A percentile compares a stretch with the other conserved stretches of the same genome.
These are phyloP conservation scores for Xyrauchen texanus DNA, from an alignment of 2,113 vertebrate genomes.

Conservation along the genomic window DNA sequence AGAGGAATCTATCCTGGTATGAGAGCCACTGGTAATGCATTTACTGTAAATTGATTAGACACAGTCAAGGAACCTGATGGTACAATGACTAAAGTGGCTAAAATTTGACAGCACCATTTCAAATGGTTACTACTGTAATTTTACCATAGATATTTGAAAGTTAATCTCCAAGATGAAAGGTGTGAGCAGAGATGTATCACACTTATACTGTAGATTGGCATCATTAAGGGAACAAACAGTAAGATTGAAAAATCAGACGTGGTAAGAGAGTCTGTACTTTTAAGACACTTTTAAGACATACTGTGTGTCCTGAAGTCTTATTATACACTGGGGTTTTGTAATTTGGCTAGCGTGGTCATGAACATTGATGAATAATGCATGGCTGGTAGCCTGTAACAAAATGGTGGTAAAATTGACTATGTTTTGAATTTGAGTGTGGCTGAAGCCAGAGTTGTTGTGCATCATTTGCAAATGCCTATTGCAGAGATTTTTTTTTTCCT, in stretches of 20 bases:
- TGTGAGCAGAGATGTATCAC: background rate
- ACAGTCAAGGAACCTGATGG: constrained; percentile 21
- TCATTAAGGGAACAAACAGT: constrained; percentile 13
- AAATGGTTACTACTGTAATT: constrained; percentile 1
- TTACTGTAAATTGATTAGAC: constrained; percentile 26
- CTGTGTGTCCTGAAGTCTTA: background rate
- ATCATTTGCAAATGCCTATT: background rate
- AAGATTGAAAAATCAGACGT: constrained; percentile 1
- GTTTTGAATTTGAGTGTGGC: constrained; percentile 10
- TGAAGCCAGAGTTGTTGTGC: background rate
- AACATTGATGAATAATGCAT: constrained; percentile 21
- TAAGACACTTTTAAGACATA: background rate
- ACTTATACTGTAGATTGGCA: background rate
- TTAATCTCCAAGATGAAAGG: constrained; percentile 26
- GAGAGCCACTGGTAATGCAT: constrained; percentile 8
- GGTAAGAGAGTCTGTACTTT: background rate
- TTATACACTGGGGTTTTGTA: background rate
- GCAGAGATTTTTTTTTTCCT: background rate
- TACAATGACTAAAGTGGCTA: constrained; percentile 26
- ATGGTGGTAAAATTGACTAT: background rate
- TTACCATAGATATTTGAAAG: constrained; percentile 21
- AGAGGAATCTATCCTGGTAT: background rate
- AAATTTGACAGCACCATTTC: constrained; percentile 11
- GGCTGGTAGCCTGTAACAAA: background rate
- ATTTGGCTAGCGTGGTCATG: constrained; percentile 6